Conservation (phyloP, 1,140 invertebrate species). For the Mactra quadrangularis region DNA sequence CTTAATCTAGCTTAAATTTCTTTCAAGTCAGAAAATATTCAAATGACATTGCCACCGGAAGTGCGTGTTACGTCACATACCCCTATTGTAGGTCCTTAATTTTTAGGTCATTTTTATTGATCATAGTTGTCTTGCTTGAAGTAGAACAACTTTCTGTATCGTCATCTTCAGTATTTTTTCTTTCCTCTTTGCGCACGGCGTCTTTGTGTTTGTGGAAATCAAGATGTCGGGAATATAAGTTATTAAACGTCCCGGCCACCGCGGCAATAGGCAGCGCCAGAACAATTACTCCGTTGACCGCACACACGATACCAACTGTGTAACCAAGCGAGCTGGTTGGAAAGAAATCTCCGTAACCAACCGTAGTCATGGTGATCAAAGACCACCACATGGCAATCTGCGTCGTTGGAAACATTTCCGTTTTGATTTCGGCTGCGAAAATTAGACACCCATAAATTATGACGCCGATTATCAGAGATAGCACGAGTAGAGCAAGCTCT, state of each 20-base stretch:
- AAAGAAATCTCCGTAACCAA: conserved; percentile 97
- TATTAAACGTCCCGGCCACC: conserved; percentile 84
- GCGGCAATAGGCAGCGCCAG: conserved; percentile 97
- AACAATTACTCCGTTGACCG: conserved; percentile 99
- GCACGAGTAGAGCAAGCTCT: conserved; percentile 98
- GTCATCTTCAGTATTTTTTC: no score
- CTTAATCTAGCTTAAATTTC: no score
- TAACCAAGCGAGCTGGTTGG: conserved; percentile 77
- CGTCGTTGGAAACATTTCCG: conserved; percentile 86
- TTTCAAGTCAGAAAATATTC: no score
- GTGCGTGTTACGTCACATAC: no score
- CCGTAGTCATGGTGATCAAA: conserved; percentile 96
- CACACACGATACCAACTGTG: conserved; percentile 86
- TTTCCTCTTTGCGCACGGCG: background rate
- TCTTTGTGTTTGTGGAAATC: conserved; percentile 7
- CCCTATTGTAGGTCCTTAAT: no score
- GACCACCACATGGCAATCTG: conserved; percentile 99
- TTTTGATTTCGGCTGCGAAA: conserved; percentile 70
- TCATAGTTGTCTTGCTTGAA: no score
- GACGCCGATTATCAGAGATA: conserved; percentile 99
- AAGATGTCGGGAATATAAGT: conserved; percentile 90
- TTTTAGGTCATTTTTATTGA: no score
- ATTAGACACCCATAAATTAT: conserved; percentile 98
- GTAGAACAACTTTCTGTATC: no score
- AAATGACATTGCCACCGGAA: no score